A percentile compares a stretch with the other conserved stretches of the same genome.
Evolutionary conservation across 2,797 vertebrate species (phyloP).

Genomic region (Coregonus sp.): DNA sequence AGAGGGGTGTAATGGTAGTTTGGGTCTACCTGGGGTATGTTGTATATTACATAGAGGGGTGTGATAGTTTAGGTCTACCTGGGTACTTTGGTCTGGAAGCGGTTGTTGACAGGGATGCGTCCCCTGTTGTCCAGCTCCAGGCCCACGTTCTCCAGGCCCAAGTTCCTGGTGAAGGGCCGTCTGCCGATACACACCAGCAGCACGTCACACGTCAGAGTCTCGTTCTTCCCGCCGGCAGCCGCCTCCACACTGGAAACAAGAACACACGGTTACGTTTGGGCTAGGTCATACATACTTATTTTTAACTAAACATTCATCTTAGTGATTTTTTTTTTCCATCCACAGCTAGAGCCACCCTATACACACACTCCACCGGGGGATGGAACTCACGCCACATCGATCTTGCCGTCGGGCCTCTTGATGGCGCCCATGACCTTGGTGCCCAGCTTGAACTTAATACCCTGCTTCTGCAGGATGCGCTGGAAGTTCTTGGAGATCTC

Average conservation of each 20-base stretch:
- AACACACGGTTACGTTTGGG: neutral
- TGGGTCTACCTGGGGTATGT: conserved; percentile 5
- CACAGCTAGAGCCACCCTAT: neutral
- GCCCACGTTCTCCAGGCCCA: conserved; percentile 88
- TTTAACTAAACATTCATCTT: too few species aligned
- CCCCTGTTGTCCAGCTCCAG: conserved; percentile 92
- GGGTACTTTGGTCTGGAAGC: conserved; percentile 96
- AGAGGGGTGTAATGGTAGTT: neutral
- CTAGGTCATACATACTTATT: too few species aligned
- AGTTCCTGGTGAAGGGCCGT: conserved; percentile 85
- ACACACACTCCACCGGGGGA: neutral
- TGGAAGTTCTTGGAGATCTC: conserved; percentile 98
- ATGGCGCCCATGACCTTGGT: conserved; percentile 95
- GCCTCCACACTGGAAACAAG: conserved; percentile 84
- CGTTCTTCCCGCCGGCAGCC: conserved; percentile 90
- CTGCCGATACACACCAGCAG: conserved; percentile 94
- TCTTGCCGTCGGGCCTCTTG: conserved; percentile 90
- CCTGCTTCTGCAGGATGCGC: conserved; percentile 96
- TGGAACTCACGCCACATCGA: conserved; percentile 93
- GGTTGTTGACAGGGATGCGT: conserved; percentile 89
- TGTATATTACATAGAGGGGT: too few species aligned
- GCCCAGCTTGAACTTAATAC: conserved; percentile 93
- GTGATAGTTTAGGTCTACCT: conserved; percentile 74
- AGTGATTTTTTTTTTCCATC: too few species aligned
- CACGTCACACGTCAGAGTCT: conserved; percentile 92